Base-by-base conservation (phyloP, 2,888 invertebrate genomes). In the Agelastica alni region DNA sequence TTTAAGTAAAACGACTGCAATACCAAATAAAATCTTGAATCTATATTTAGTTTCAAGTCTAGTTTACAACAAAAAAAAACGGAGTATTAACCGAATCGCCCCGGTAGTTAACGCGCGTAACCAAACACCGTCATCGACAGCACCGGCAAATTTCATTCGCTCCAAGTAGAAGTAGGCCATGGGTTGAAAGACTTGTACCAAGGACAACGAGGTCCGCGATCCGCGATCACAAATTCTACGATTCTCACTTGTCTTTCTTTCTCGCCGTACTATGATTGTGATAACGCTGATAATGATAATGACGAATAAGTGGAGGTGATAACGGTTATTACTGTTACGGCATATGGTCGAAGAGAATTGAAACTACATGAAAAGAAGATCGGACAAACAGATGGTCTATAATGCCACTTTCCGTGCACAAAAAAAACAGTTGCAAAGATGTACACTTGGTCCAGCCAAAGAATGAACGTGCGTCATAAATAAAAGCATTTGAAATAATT, bases 111-210 rank as follows among this genome's bases (percentile, higher is more conserved):
- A 9, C 45, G 53, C 43, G 46, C 55, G 37, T 51, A 36, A 47
- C 45, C 45, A 32, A 46, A 42, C 45, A 47, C 26, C 56, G 31
- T 26, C 44, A 64, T 63, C 72, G 71, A 71, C 71, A 65, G 63
- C 62, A 59, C 64, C 67, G 69, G 58, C 63, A 63, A 57, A 56
- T 59, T 60, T 63, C 52, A 56, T 56, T 55, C 61, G 58, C 47
- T 53, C 61, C 60, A 34, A n/a, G 12, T 63, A 60, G 64, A 77
- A 78, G 76, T 78, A 75, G 78, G 78, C 75, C 77, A 77, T 69
- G 75, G 77, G 78, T 77, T 78, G 78, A 78, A 78, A 77, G 77
- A 77, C 90, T 6, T 93, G 92, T 1, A 83, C 92, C 20, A 92
- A 94, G 70, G 86, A 91, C 68, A 88, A 94, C 39, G 48, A 48